These are phyloP conservation scores for Ptychobarbus kaznakovi DNA, from an alignment of 2,797 vertebrate species.

Conservation along the genomic window DNA sequence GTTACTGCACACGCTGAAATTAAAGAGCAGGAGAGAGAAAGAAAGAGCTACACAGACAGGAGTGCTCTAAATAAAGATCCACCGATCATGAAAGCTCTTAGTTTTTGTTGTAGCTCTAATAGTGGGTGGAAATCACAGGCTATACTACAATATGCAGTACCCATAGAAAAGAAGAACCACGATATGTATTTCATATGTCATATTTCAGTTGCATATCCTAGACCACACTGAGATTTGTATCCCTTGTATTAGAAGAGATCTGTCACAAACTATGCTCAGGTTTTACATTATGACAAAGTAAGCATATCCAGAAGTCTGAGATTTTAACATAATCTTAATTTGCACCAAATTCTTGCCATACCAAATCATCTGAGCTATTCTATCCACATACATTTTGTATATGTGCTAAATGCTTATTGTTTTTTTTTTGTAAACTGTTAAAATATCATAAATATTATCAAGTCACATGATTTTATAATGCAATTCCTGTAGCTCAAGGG, in stretches of 20 bases:
- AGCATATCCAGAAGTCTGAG: neutral
- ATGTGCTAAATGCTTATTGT: neutral
- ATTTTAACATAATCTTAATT: neutral
- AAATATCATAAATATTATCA: neutral
- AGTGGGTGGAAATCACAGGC: neutral
- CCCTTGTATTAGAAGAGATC: neutral
- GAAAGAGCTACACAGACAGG: neutral
- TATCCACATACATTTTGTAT: neutral
- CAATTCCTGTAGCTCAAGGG: neutral
- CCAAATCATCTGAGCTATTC: neutral
- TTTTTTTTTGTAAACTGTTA: neutral
- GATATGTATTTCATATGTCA: neutral
- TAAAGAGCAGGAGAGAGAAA: neutral
- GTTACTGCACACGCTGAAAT: slow-evolving; percentile 3
- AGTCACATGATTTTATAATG: neutral
- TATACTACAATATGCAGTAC: slow-evolving; percentile 1
- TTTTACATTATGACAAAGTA: neutral
- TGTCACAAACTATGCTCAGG: neutral
- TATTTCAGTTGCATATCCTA: neutral
- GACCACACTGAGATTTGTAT: neutral
- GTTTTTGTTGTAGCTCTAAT: slow-evolving; percentile 10
- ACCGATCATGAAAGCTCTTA: slow-evolving; percentile 1
- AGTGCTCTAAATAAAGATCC: slow-evolving; percentile 30
- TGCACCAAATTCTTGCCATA: neutral
- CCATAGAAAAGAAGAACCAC: neutral